Base-by-base conservation (phyloP, 2,797 vertebrate genomes). In the Rhinoraja longicauda region DNA sequence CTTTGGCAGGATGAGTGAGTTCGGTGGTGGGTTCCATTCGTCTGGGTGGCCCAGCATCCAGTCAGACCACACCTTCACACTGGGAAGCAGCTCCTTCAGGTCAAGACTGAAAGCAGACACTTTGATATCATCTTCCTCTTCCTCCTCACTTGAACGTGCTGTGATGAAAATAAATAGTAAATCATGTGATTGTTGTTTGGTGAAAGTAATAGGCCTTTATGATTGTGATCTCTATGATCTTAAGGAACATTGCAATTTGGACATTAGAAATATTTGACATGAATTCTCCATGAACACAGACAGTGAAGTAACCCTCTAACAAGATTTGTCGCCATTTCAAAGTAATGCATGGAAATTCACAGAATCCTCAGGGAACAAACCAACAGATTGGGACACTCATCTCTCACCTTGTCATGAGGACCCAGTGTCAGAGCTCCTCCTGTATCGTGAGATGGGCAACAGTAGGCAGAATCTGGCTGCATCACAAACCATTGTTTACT, bases 41-140 rank as follows among this genome's bases (percentile, higher is more conserved):
- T 98, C 97, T 0, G 98, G 98, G 94, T 99, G 98, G 79, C 98
- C 98, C 39, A 99, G 96, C 99, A 99, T 99, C 99, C 99, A 99
- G 95, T 99, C 99, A 0, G 99, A 99, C 99, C 99, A 99, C 90
- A 99, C 98, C 95, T 99, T 99, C 94, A 99, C 97, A 90, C 97
- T 98, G 93, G 99, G 98, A 36, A 99, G 97, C 21, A 99, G 96
- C 94, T 99, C 98, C 94, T 97, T 97, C 73, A 99, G 96, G 95
- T 98, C 98, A 67, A 95, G 90, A 7, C 97, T 96, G 94, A 99
- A 98, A 90, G 96, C 95, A 84, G 99, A 99, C 93, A 99, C 98
- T 93, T 96, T 97, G 94, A 98, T 96, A 95, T 98, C 97, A 0
- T 97, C 97, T 78, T 98, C 97, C 62, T 94, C 93, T 92, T 96